These are phyloP conservation scores for Cotesia chilonis DNA, from an alignment of 1,140 invertebrate species.

Conservation along the genomic window DNA sequence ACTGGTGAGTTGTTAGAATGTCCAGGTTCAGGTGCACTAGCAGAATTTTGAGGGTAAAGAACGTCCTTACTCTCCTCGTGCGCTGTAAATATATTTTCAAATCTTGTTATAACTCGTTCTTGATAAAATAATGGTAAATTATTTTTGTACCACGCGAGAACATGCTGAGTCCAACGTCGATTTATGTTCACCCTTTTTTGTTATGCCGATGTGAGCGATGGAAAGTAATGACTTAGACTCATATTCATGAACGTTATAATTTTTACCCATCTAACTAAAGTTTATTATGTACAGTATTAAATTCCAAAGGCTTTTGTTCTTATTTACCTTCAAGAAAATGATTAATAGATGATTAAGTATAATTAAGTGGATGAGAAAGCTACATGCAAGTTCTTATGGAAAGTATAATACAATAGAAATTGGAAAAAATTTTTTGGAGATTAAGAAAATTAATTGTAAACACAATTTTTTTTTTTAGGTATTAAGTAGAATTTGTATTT, in stretches of 20 bases:
- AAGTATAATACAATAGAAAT: background rate
- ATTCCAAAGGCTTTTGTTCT: background rate
- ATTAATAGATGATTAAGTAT: background rate
- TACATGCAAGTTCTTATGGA: background rate
- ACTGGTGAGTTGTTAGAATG: conserved; percentile 22
- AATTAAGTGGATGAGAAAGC: background rate
- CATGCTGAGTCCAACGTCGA: conserved; percentile 46
- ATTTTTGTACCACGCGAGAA: conserved; percentile 31
- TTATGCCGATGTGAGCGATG: conserved; percentile 19
- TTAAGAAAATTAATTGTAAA: background rate
- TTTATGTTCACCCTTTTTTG: conserved; percentile 4
- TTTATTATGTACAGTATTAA: too few relatives aligned
- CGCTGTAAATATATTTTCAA: conserved; percentile 58
- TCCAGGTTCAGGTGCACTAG: background rate
- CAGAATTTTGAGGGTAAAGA: conserved; percentile 36
- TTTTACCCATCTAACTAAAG: background rate
- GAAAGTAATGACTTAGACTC: conserved; percentile 22
- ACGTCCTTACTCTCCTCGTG: conserved; percentile 42
- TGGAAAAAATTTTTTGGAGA: background rate
- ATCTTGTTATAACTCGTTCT: conserved; percentile 25
- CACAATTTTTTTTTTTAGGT: background rate
- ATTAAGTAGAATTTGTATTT: too few relatives aligned
- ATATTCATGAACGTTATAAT: background rate
- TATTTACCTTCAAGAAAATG: background rate
- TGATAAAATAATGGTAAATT: conserved; percentile 18